Percentiles rank a stretch among this genome's conserved stretches.
These are phyloP conservation scores for Elephantulus edwardii DNA, from an alignment of 2,113 vertebrate species.

Conservation along the genomic window DNA sequence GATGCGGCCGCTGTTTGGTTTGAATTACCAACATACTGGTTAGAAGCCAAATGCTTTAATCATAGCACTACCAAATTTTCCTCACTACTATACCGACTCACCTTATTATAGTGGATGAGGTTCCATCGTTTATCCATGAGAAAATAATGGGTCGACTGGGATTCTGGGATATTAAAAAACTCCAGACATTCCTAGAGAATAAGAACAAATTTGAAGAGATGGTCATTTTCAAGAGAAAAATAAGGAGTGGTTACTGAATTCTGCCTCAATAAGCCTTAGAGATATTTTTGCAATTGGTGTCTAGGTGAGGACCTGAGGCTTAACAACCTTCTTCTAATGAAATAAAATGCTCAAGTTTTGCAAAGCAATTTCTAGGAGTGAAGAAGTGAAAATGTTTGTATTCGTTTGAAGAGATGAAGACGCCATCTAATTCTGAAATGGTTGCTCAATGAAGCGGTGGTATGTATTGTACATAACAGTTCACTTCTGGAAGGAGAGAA, in stretches of 20 bases:
- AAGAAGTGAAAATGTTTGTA: neutral
- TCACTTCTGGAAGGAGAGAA: too few species aligned
- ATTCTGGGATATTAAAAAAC: conserved; percentile 99
- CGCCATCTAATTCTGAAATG: neutral
- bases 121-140: conserved; percentile 99
- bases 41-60: too few species aligned
- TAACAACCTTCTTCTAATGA: neutral
- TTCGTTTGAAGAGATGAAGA: neutral
- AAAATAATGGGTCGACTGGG: conserved; percentile 96
- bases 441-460: neutral
- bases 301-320: neutral
- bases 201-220: conserved; percentile 48
- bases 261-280: neutral
- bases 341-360: neutral
- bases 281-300: conserved; percentile 3
- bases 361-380: neutral
- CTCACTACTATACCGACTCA: too few species aligned
- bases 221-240: neutral
- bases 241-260: neutral
- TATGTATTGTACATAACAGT: neutral
- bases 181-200: conserved; percentile 94
- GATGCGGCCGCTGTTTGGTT: too few species aligned
- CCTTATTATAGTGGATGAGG: conserved; percentile 98
- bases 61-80: too few species aligned
- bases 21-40: too few species aligned